Conservation (phyloP, 2,888 invertebrate species). For the Catocala sponsa region DNA sequence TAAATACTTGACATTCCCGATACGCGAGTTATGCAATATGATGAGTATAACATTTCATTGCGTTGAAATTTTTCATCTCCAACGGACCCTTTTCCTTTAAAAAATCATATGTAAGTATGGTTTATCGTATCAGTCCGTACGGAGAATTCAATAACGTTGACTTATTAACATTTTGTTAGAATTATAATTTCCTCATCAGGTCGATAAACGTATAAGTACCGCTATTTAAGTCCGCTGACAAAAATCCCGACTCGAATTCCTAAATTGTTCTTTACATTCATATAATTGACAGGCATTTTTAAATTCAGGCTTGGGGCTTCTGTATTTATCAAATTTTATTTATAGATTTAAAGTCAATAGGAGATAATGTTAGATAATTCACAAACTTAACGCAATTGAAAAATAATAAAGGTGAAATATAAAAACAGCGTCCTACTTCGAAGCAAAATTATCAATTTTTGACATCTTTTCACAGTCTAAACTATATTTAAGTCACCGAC, state of each 20-base stretch:
- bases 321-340: too few relatives aligned
- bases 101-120: conserved; percentile 60
- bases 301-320: too few relatives aligned
- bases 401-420: too few relatives aligned
- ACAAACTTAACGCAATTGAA: too few relatives aligned
- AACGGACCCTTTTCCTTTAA: conserved; percentile 62
- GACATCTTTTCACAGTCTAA: too few relatives aligned
- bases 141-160: conserved; percentile 62
- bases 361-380: too few relatives aligned
- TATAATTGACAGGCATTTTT: too few relatives aligned
- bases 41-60: conserved; percentile 77
- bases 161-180: conserved; percentile 55
- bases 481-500: too few relatives aligned
- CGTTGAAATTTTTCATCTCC: conserved; percentile 64
- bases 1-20: conserved; percentile 77
- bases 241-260: not conserved
- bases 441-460: too few relatives aligned
- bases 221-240: not conserved
- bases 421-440: too few relatives aligned
- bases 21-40: conserved; percentile 77
- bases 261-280: not conserved
- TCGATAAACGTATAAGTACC: not conserved
- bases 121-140: conserved; percentile 51
- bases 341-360: too few relatives aligned
- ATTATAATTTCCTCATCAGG: conserved; percentile 41